phyloP scores from a whole-genome alignment of 2,797 vertebrate genomes.

The Cyclopterus lumpus region DNA sequence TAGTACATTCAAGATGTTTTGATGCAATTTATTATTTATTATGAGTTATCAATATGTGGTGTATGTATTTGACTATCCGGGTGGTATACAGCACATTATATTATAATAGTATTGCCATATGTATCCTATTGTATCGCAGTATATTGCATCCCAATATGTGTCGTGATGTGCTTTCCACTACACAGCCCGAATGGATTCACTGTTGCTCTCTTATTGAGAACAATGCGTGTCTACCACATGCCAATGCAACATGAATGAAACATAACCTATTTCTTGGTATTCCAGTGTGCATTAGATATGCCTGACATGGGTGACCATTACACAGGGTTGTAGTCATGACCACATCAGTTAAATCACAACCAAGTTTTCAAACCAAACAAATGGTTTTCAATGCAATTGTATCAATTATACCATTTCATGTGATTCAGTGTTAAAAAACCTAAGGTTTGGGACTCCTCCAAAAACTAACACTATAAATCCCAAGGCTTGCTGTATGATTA shows the following conservation, averaged over 20 bases:
- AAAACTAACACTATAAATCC: neutral
- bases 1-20: too few species aligned
- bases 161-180: neutral
- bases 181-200: slow-evolving; percentile 49
- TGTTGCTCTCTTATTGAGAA: slow-evolving; percentile 51
- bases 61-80: too few species aligned
- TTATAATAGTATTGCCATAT: neutral
- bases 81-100: too few species aligned
- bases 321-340: neutral
- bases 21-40: too few species aligned
- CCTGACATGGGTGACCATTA: neutral
- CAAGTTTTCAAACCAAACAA: neutral
- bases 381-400: neutral
- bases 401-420: neutral
- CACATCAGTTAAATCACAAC: neutral
- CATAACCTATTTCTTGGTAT: slow-evolving; percentile 6
- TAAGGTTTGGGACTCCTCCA: neutral
- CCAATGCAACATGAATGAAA: slow-evolving; percentile 21
- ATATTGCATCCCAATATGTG: neutral
- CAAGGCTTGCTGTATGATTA: neutral
- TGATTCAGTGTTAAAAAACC: neutral
- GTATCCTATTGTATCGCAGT: neutral
- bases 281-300: neutral
- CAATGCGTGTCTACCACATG: slow-evolving; percentile 52
- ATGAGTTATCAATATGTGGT: too few species aligned